Percentiles rank a stretch among this genome's conserved stretches.
phyloP scores from a whole-genome alignment of 2,113 vertebrate genomes.

The Danio rerio region GRCz12tu NC_133178.1:34374501-34375000 shows the following conservation, averaged over 20 bases:
- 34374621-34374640: slow-evolving; percentile 15
- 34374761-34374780: slow-evolving; percentile 31
- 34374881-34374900: slow-evolving; percentile 60
- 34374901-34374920: slow-evolving; percentile 61
- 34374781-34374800: slow-evolving; percentile 50
- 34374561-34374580: slow-evolving; percentile 31
- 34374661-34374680: not conserved
- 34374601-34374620: not conserved
- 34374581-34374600: slow-evolving; percentile 4
- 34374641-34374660: not conserved
- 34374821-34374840: slow-evolving; percentile 64
- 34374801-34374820: slow-evolving; percentile 65
- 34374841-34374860: slow-evolving; percentile 76
- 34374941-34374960: slow-evolving; percentile 56
- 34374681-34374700: not conserved
- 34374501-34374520: slow-evolving; percentile 51
- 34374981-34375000: slow-evolving; percentile 5
- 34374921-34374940: slow-evolving; percentile 60
- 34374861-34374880: slow-evolving; percentile 61
- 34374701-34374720: not conserved
- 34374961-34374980: slow-evolving; percentile 57
- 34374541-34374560: slow-evolving; percentile 44
- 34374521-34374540: slow-evolving; percentile 39
- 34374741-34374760: slow-evolving; percentile 43
- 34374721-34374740: slow-evolving; percentile 1